Conservation (phyloP, 2,888 invertebrate species). For the Sylvicola cinctus region DNA sequence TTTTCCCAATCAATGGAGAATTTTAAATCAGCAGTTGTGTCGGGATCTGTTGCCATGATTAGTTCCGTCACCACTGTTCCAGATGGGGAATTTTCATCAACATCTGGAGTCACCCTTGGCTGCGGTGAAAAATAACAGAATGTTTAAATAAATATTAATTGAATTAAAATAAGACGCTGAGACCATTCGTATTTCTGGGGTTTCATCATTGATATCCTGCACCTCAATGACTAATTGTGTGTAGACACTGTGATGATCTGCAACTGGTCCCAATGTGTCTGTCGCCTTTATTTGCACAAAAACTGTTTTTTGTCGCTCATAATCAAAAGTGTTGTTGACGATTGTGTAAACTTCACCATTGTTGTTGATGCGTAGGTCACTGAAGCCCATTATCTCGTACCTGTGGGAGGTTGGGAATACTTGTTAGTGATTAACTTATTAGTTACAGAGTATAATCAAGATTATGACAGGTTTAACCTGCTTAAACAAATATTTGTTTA, state of each 20-base stretch:
- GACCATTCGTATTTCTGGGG: slow-evolving; percentile 41
- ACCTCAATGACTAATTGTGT: slow-evolving; percentile 37
- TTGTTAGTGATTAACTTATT: background rate
- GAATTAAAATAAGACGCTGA: slow-evolving; percentile 10
- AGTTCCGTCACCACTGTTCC: slow-evolving; percentile 22
- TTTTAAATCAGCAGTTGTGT: slow-evolving; percentile 31
- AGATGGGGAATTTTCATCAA: slow-evolving; percentile 32
- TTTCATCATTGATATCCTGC: slow-evolving; percentile 50
- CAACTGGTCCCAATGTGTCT: slow-evolving; percentile 25
- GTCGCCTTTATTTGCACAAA: slow-evolving; percentile 31
- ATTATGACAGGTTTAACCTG: too few species aligned
- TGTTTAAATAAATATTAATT: slow-evolving; percentile 3
- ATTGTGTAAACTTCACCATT: slow-evolving; percentile 34
- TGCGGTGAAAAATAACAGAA: slow-evolving; percentile 12
- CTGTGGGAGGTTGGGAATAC: background rate
- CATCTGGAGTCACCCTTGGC: slow-evolving; percentile 28
- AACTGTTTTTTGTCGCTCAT: slow-evolving; percentile 33
- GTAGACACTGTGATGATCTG: slow-evolving; percentile 16
- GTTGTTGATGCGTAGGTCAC: slow-evolving; percentile 27
- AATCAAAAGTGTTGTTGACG: slow-evolving; percentile 34
- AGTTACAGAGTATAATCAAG: too few species aligned
- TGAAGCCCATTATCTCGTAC: background rate
- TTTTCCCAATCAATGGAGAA: slow-evolving; percentile 38
- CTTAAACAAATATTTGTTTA: too few species aligned
- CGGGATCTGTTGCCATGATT: slow-evolving; percentile 32